Conservation (phyloP, 1,140 invertebrate species). For the Sitophilus oryzae region DNA sequence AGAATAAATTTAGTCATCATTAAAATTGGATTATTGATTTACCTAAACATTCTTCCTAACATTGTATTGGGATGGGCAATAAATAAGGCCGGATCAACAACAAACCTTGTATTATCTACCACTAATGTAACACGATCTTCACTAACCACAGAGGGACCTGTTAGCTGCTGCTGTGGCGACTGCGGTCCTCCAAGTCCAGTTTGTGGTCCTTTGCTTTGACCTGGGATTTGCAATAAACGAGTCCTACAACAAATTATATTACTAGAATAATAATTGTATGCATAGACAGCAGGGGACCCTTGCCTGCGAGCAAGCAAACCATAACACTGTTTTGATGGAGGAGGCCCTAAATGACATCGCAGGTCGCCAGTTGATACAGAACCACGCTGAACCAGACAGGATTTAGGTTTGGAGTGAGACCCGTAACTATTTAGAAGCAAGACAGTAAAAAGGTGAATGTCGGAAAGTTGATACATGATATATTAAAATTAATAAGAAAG, state of each 20-base stretch:
- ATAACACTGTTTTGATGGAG: slow-evolving; percentile 49
- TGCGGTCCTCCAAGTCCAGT: slow-evolving; percentile 9
- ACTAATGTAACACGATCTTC: slow-evolving; percentile 83
- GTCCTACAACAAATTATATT: slow-evolving; percentile 16
- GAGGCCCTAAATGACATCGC: slow-evolving; percentile 47
- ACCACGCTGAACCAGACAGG: slow-evolving; percentile 64
- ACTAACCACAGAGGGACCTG: slow-evolving; percentile 36
- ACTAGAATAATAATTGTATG: not conserved
- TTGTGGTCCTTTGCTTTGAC: slow-evolving; percentile 7
- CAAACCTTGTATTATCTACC: slow-evolving; percentile 87
- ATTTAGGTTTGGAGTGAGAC: slow-evolving; percentile 64
- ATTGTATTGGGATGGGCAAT: slow-evolving; percentile 89
- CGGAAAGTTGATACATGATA: not conserved
- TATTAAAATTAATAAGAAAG: too few relatives aligned
- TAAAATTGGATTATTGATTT: slow-evolving; percentile 1
- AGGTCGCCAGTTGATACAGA: slow-evolving; percentile 51
- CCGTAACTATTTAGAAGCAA: slow-evolving; percentile 50
- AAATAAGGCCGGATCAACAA: slow-evolving; percentile 86
- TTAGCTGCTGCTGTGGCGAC: slow-evolving; percentile 32
- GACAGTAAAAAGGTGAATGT: not conserved
- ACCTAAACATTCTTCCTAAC: slow-evolving; percentile 83
- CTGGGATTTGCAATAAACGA: slow-evolving; percentile 3
- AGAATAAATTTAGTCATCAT: not conserved
- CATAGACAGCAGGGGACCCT: slow-evolving; percentile 25
- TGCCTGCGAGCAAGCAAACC: slow-evolving; percentile 51